Conservation (phyloP, 1,140 invertebrate genomes). For the Panagrolaimus sp. region DNA sequence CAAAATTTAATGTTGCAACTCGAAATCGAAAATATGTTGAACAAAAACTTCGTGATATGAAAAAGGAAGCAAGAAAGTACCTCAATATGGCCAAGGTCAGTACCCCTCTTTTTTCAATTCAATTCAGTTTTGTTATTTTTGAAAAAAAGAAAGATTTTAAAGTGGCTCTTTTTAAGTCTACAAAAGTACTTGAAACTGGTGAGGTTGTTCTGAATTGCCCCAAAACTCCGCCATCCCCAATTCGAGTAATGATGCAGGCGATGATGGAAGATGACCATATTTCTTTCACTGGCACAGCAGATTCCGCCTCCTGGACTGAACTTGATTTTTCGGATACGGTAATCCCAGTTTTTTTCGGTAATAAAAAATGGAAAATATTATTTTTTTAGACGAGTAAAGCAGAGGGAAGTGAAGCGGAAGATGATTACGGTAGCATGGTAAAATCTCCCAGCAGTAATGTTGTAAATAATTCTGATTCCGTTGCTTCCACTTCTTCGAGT, state of each 20-base stretch:
- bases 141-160: background rate
- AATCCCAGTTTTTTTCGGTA: background rate
- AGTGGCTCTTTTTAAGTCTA: background rate
- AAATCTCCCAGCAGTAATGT: background rate
- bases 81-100: constrained; percentile 16
- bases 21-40: constrained; percentile 31
- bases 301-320: constrained; percentile 10
- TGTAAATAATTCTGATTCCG: background rate
- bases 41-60: constrained; percentile 31
- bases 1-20: constrained; percentile 26
- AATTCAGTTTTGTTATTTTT: background rate
- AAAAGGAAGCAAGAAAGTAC: constrained; percentile 30
- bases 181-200: constrained; percentile 9
- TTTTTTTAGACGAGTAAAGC: constrained; percentile 16
- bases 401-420: constrained; percentile 5
- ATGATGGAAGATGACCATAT: background rate
- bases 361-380: background rate
- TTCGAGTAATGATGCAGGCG: constrained; percentile 2
- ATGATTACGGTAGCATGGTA: background rate
- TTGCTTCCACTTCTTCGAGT: constrained; percentile 6
- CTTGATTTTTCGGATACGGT: constrained; percentile 11
- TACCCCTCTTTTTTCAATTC: background rate
- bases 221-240: background rate
- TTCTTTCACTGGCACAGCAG: background rate
- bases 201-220: background rate